Evolutionary conservation across 2,797 vertebrate genomes (phyloP), one percentile per base, ranked within the genome.

Genomic region (Centropyge bicolor): DNA sequence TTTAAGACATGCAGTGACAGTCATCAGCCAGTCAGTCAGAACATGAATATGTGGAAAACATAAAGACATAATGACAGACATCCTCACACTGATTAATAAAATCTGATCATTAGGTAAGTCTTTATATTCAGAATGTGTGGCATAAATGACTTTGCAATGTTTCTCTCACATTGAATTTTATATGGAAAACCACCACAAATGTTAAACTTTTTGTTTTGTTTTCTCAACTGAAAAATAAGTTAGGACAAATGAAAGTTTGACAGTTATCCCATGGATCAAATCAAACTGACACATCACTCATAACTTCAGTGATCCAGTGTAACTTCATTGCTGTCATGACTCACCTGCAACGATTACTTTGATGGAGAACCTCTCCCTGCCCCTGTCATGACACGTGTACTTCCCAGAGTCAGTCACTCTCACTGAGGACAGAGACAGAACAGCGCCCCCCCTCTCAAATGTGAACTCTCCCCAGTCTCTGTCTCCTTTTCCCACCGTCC

Each of bases 281-380:
- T 2, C 20, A 24, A 49, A 40, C 5, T 27, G 31, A 70, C 17
- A 27, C 22, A 70, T 40, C 35, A 70, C 36, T 19, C 5, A 22
- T 46, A 38, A 60, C 10, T 54, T 54, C 6, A 41, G 24, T 19
- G 13, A 24, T 48, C n/a, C 61, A 19, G 19, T 20, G 6, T 31
- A 41, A 43, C 57, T 49, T 72, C 57, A 65, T 51, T 75, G 14
- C 43, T 7, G 3, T 3, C 35, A 35, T 35, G 57, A 85, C 92
- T 91, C 62, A 97, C 97, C 96, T 75, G 94, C 93, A 4, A 97
- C 91, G 5, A 88, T 55, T 38, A 99, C 87, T 16, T 27, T 94
- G 12, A 97, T 17, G 0, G 90, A 86, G 46, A 92, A 94, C 1
- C 76, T 82, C 1, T 40, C 60, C 52, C 0, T 89, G 20, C 85